These are phyloP conservation scores for Agrypnus murinus DNA, from an alignment of 2,888 invertebrate genomes.

Conservation along the genomic window DNA sequence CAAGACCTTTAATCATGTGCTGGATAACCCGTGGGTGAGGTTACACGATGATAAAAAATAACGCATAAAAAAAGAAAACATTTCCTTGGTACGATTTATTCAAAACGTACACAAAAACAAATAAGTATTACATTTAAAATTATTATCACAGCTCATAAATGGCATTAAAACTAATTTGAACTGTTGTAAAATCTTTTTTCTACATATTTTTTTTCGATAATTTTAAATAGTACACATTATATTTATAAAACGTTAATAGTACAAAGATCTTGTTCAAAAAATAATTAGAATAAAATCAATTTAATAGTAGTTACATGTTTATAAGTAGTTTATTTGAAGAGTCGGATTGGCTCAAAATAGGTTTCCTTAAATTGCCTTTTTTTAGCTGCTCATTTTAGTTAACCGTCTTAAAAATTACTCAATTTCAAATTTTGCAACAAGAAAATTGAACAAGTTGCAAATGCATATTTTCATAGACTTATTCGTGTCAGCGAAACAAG, in stretches of 20 bases:
- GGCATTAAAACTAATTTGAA: constrained; percentile 50
- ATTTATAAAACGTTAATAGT: constrained; percentile 30
- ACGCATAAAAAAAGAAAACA: not conserved
- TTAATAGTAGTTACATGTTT: not conserved
- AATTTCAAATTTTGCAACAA: too few relatives aligned
- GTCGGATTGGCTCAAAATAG: not conserved
- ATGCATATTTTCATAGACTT: too few relatives aligned
- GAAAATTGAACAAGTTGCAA: too few relatives aligned
- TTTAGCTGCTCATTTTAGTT: too few relatives aligned
- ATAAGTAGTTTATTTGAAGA: too few relatives aligned
- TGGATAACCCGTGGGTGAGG: constrained; percentile 20
- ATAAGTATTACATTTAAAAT: constrained; percentile 43
- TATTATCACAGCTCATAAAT: constrained; percentile 50
- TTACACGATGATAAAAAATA: constrained; percentile 17
- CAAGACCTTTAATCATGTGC: constrained; percentile 28
- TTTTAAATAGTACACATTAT: constrained; percentile 22
- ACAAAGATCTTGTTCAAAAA: constrained; percentile 27
- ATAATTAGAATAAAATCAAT: constrained; percentile 22
- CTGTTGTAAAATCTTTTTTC: constrained; percentile 32
- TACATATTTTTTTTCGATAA: constrained; percentile 33
- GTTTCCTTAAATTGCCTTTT: too few relatives aligned
- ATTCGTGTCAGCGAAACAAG: too few relatives aligned
- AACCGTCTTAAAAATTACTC: too few relatives aligned
- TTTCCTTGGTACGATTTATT: constrained; percentile 37
- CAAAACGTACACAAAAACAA: constrained; percentile 41